Evolutionary conservation across 2,113 vertebrate species (phyloP).

Genomic region (Condylura cristata): DNA sequence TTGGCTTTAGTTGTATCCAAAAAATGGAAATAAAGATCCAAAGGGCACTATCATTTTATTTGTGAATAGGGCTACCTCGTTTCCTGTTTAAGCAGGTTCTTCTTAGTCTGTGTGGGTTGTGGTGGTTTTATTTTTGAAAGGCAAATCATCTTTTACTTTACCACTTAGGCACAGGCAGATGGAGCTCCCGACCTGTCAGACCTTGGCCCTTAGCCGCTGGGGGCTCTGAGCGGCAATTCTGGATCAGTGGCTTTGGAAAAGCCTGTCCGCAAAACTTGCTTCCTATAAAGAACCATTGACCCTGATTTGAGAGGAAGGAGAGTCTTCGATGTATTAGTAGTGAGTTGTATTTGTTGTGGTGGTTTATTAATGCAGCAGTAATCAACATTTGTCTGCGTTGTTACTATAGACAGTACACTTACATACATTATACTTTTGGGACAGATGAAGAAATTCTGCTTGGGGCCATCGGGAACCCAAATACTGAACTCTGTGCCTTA

Average conservation of each 20-base stretch:
- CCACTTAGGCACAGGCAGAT: background rate
- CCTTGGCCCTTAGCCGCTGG: background rate
- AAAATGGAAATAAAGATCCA: background rate
- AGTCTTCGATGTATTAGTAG: background rate
- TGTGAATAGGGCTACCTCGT: background rate
- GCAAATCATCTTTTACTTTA: background rate
- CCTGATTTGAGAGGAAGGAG: background rate
- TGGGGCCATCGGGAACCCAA: background rate
- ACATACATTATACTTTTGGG: background rate
- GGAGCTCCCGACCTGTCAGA: rapidly evolving
- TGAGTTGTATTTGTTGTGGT: background rate
- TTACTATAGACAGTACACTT: background rate
- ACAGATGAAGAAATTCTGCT: background rate
- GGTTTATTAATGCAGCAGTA: background rate
- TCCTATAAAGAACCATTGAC: background rate
- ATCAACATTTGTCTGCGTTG: background rate
- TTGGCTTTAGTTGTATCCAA: background rate
- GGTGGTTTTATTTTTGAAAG: background rate
- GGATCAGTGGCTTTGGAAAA: background rate
- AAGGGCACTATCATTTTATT: background rate
- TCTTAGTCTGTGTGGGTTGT: background rate
- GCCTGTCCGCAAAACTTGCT: background rate
- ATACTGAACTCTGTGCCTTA: background rate
- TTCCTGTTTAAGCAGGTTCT: background rate
- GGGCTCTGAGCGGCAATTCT: background rate